Percentiles rank a stretch among this genome's conserved stretches.
Evolutionary conservation across 2,888 invertebrate genomes (phyloP).

Genomic region (Acronicta alni): DNA sequence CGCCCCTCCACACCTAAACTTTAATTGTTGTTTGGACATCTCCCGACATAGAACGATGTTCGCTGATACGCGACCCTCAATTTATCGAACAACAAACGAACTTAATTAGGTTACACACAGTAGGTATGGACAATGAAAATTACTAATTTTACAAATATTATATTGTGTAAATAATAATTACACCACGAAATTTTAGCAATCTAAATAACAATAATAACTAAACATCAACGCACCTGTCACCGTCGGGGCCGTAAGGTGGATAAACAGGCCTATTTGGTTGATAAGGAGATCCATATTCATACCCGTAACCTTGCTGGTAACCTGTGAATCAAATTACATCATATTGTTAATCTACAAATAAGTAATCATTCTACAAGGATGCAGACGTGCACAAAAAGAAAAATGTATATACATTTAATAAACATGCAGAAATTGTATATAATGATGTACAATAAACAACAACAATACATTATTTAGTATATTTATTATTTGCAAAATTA

Average conservation of each 20-base stretch:
- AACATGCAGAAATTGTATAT: constrained; percentile 30
- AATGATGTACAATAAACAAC: constrained; percentile 22
- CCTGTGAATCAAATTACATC: constrained; percentile 78
- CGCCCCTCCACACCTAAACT: too few relatives aligned
- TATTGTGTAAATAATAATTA: too few relatives aligned
- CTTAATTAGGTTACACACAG: too few relatives aligned
- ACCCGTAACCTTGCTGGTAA: constrained; percentile 91
- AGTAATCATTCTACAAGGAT: constrained; percentile 5
- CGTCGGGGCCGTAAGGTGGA: constrained; percentile 93
- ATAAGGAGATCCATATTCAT: constrained; percentile 91
- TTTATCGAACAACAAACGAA: too few relatives aligned
- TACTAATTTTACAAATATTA: too few relatives aligned
- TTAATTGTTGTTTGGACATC: too few relatives aligned
- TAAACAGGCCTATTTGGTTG: constrained; percentile 94
- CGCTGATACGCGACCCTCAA: too few relatives aligned
- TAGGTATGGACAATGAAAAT: too few relatives aligned
- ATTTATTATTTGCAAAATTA: constrained; percentile 42
- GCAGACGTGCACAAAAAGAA: constrained; percentile 13
- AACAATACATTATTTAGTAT: constrained; percentile 13
- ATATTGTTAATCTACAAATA: neutral
- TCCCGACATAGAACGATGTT: too few relatives aligned
- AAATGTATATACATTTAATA: constrained; percentile 26
- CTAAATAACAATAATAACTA: too few relatives aligned
- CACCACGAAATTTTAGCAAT: too few relatives aligned
- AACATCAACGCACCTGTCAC: constrained; percentile 89